Conservation (phyloP, 2,888 invertebrate genomes). For the Zonitis immaculata region DNA sequence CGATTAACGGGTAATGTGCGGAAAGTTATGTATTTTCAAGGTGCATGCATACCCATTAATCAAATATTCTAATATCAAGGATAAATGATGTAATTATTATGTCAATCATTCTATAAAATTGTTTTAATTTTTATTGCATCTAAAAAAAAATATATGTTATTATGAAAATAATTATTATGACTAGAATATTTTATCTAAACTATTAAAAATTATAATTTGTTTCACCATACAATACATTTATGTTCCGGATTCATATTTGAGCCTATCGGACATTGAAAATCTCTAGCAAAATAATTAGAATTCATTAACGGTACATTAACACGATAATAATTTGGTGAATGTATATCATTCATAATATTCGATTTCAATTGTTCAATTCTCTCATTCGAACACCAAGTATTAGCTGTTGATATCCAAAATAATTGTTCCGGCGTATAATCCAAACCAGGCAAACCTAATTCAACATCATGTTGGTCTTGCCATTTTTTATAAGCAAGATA, state of each 20-base stretch:
- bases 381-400: constrained; percentile 81
- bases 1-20: too few species aligned
- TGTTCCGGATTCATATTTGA: constrained; percentile 54
- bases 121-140: too few species aligned
- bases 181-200: neutral
- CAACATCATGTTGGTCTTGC: constrained; percentile 58
- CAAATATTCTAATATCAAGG: too few species aligned
- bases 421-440: constrained; percentile 60
- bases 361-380: constrained; percentile 60
- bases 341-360: constrained; percentile 71
- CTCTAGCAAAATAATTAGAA: constrained; percentile 51
- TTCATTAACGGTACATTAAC: constrained; percentile 55
- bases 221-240: constrained; percentile 44
- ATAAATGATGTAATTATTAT: too few species aligned
- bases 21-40: too few species aligned
- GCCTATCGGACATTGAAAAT: constrained; percentile 53
- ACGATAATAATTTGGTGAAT: constrained; percentile 52
- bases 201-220: too few species aligned
- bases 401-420: constrained; percentile 78
- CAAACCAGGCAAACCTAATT: constrained; percentile 48
- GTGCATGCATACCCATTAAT: too few species aligned
- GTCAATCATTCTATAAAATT: too few species aligned
- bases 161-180: neutral
- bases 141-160: too few species aligned
- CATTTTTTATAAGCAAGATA: constrained; percentile 78